Base-by-base conservation (phyloP, 37 sponge, comb jelly and placozoan genomes). In the Aphrocallistes beatrix region DNA sequence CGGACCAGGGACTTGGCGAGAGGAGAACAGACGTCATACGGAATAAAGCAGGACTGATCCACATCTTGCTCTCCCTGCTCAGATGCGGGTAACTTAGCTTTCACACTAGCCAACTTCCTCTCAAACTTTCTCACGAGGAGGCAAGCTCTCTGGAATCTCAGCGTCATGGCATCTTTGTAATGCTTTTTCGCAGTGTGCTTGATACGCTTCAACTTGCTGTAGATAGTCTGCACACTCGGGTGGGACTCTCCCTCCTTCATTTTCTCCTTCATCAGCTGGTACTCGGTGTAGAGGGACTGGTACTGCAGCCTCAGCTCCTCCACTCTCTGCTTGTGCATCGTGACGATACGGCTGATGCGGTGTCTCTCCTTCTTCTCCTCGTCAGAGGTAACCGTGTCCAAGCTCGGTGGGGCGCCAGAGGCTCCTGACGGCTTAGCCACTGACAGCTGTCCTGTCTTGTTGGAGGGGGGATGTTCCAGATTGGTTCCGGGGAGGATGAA, bases 81-180 rank as follows among this genome's bases (percentile, higher is more conserved):
- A 13, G 75, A 60, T 19, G 75, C 75, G 3, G 75, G 75, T 30
- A 60, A 28, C 75, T 60, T 60, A 19, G 75, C 75, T 60, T 60
- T 60, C 10, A 60, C 75, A 19, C 75, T 6, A 60, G 75, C 75
- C 3, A 60, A 30, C n/a, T 60, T 60, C 75, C 75, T 60, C 75
- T 60, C 75, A 60, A 60, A 60, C 75, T 60, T 60, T 32, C 75
- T 21, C 75, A 60, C 75, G 32, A 60, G 75, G 3, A 60, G 21
- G n/a, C 75, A 60, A 60, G 75, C 75, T 60, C 75, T 60, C 75
- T 60, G 75, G 75, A 60, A 60, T 13, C 75, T 3, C n/a, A 60
- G 21, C 3, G 75, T 60, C 75, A 60, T 60, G n/a, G 75, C 75
- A 13, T 60, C 75, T 30, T 60, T 60, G 34, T 60, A 60, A 28